Evolutionary conservation across 2,797 vertebrate species (phyloP).

Genomic region (Thamnophis elegans): DNA sequence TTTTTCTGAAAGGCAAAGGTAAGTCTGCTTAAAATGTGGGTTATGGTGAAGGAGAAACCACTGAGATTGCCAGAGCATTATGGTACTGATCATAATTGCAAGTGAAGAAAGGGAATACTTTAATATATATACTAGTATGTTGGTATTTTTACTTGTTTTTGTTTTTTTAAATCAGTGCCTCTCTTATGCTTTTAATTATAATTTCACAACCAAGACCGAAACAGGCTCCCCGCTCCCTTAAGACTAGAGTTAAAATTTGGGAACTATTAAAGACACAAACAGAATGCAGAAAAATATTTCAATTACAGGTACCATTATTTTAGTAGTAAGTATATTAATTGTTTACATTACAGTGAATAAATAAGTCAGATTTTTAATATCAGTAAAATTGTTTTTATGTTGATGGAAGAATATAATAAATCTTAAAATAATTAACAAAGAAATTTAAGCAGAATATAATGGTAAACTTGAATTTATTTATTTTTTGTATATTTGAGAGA

Average conservation of each 20-base stretch:
- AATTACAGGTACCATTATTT: background rate
- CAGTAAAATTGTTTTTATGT: accelerated
- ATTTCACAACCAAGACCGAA: background rate
- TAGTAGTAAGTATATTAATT: background rate
- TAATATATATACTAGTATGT: background rate
- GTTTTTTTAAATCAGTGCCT: background rate
- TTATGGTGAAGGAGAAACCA: background rate
- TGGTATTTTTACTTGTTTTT: background rate
- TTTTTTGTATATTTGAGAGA: background rate
- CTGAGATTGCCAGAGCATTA: background rate
- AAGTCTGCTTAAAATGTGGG: background rate
- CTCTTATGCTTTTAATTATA: background rate
- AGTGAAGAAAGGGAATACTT: background rate
- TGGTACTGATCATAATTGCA: background rate
- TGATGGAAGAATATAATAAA: background rate
- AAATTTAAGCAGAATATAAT: background rate
- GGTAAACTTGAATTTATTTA: background rate
- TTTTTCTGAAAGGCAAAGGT: background rate
- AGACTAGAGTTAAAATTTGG: background rate
- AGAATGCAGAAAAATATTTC: background rate
- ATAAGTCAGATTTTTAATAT: accelerated
- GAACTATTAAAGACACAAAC: background rate
- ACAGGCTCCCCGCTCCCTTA: background rate
- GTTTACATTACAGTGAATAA: background rate
- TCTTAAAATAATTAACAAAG: background rate